Percentiles rank a stretch among this genome's conserved stretches.
These are phyloP conservation scores for Proisotoma minuta DNA, from an alignment of 2,888 invertebrate species.

Conservation along the genomic window DNA sequence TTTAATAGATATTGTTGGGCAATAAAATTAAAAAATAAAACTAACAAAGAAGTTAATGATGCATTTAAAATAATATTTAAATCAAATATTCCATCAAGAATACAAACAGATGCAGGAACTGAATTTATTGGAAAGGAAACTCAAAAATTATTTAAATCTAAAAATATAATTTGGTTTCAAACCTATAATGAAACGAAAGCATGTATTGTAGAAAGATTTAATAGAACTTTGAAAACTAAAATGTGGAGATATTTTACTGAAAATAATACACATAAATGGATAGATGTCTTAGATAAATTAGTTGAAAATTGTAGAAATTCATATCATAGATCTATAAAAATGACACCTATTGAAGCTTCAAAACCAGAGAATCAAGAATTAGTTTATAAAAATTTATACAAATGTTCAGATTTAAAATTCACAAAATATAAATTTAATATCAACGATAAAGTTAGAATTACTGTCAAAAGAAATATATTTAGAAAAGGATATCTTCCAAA, in stretches of 20 bases:
- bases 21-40: background rate
- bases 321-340: background rate
- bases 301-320: background rate
- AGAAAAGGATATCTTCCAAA: too few relatives aligned
- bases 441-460: background rate
- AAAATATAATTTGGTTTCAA: background rate
- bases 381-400: background rate
- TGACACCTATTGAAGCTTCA: background rate
- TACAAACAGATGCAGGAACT: background rate
- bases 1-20: constrained; percentile 6
- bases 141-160: background rate
- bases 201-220: background rate
- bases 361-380: background rate
- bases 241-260: background rate
- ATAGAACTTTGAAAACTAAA: background rate
- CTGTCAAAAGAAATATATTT: background rate
- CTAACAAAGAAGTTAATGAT: background rate
- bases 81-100: background rate
- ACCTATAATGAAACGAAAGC: background rate
- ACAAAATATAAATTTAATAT: background rate
- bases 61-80: background rate
- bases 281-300: background rate
- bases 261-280: background rate
- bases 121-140: background rate
- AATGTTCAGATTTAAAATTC: background rate